These are phyloP conservation scores for Meghimatium bilineatum DNA, from an alignment of 2,888 invertebrate species.

Conservation along the genomic window DNA sequence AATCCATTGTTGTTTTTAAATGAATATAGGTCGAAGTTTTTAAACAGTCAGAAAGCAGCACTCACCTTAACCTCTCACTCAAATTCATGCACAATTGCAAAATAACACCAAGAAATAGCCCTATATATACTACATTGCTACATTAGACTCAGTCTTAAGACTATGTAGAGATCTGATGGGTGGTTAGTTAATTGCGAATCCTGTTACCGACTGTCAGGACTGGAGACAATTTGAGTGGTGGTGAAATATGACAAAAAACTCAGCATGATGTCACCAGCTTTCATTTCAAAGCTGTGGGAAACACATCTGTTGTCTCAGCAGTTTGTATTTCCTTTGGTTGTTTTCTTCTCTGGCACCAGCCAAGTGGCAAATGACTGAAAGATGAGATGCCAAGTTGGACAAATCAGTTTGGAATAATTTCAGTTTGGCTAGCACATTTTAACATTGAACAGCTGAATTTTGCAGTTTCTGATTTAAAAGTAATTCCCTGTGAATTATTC, in stretches of 20 bases:
- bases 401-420: conserved; percentile 28
- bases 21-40: neutral
- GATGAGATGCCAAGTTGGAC: conserved; percentile 30
- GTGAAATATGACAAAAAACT: conserved; percentile 23
- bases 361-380: conserved; percentile 38
- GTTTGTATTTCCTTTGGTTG: conserved; percentile 10
- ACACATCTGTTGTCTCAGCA: conserved; percentile 33
- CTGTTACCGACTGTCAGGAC: conserved; percentile 6
- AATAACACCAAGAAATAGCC: neutral
- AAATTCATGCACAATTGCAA: neutral
- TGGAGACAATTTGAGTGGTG: conserved; percentile 9
- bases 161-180: conserved; percentile 1
- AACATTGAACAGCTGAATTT: neutral
- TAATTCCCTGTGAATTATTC: neutral
- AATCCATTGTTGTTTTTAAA: neutral
- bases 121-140: conserved; percentile 22
- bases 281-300: conserved; percentile 31
- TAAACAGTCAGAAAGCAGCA: neutral
- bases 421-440: neutral
- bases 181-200: conserved; percentile 42
- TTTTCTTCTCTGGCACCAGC: conserved; percentile 8
- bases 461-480: neutral
- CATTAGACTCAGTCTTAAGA: neutral
- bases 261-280: conserved; percentile 34
- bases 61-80: neutral